Conservation (phyloP, 1,140 invertebrate species). For the Nixonia krombeini region DNA sequence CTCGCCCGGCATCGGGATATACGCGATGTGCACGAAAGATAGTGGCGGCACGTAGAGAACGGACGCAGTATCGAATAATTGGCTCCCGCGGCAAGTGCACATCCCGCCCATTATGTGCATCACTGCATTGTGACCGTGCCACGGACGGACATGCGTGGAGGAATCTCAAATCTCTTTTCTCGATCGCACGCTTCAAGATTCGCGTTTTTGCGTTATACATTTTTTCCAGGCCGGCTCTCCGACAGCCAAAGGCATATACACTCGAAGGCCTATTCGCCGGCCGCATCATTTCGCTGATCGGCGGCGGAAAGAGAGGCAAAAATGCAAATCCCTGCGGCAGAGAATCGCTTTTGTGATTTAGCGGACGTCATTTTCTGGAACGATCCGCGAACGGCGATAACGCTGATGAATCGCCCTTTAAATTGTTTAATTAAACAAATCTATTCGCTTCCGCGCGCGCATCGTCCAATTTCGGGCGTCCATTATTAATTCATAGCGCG, state of each 20-base stretch:
- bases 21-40: slow-evolving; percentile 64
- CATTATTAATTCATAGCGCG: slow-evolving; percentile 31
- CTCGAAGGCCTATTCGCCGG: no score
- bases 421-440: slow-evolving; percentile 53
- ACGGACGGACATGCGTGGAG: slow-evolving; percentile 31
- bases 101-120: slow-evolving; percentile 70
- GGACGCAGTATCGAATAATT: slow-evolving; percentile 71
- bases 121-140: slow-evolving; percentile 59
- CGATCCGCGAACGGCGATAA: slow-evolving; percentile 1
- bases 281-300: no score
- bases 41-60: slow-evolving; percentile 65
- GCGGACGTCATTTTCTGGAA: neutral
- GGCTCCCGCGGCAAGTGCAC: slow-evolving; percentile 71
- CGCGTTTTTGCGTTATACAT: neutral
- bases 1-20: slow-evolving; percentile 21
- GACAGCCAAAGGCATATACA: no score
- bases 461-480: slow-evolving; percentile 2
- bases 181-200: slow-evolving; percentile 22
- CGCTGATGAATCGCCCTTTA: slow-evolving; percentile 6
- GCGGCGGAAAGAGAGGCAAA: no score
- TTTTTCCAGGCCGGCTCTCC: no score
- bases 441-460: slow-evolving; percentile 21
- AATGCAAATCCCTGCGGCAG: no score
- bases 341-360: slow-evolving; percentile 5
- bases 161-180: slow-evolving; percentile 29